phyloP scores from a whole-genome alignment of 2,113 vertebrate species.

The Bufo gargarizans region DNA sequence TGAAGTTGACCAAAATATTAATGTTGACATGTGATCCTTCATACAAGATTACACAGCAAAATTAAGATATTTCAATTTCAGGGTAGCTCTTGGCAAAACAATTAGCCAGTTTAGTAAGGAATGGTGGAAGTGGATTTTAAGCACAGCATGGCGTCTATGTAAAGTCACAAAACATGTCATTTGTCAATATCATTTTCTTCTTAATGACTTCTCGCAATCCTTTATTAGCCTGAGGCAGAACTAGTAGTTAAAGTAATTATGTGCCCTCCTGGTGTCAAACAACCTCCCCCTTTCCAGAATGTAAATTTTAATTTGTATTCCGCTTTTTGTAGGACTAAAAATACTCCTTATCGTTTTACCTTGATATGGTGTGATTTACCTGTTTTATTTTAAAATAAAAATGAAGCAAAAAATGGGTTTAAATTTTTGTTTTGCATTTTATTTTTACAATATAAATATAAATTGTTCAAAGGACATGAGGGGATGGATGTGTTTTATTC shows the following conservation, averaged over 20 bases:
- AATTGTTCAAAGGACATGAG: neutral
- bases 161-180: conserved; percentile 64
- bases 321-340: neutral
- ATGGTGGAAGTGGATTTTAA: conserved; percentile 58
- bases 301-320: conserved; percentile 20
- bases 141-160: conserved; percentile 61
- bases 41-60: conserved; percentile 38
- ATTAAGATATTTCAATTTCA: conserved; percentile 60
- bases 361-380: neutral
- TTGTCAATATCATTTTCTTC: conserved; percentile 70
- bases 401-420: neutral
- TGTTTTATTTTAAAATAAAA: neutral
- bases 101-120: conserved; percentile 61
- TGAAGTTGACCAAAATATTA: conserved; percentile 68
- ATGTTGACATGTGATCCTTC: conserved; percentile 60
- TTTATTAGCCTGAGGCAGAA: conserved; percentile 60
- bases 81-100: conserved; percentile 62
- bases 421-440: neutral
- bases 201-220: conserved; percentile 64
- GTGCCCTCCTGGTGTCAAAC: conserved; percentile 46
- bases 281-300: conserved; percentile 42
- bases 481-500: neutral
- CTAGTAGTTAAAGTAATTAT: conserved; percentile 62
- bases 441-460: neutral
- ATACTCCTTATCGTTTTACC: neutral